phyloP scores from a whole-genome alignment of 2,797 vertebrate genomes.

The Oophaga sylvatica region DNA sequence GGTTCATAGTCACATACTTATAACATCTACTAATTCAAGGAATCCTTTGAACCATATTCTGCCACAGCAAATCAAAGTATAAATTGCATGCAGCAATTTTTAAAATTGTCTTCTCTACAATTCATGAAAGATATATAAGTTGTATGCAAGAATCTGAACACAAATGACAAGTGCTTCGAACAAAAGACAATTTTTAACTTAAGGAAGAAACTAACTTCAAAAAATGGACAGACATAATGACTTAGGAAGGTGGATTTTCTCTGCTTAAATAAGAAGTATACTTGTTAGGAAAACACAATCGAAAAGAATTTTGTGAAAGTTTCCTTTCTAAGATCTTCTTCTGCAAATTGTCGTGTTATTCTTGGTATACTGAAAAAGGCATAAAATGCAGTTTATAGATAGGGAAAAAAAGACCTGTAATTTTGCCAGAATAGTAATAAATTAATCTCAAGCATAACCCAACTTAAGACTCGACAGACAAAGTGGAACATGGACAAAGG shows the following conservation, averaged over 20 bases:
- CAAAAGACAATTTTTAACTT: not conserved
- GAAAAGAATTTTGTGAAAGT: not conserved
- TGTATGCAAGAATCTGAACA: constrained; percentile 19
- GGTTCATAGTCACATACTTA: not conserved
- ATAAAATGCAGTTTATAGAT: not conserved
- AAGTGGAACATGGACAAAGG: not conserved
- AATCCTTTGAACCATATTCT: constrained; percentile 34
- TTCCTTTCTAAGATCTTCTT: not conserved
- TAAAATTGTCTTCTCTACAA: constrained; percentile 31
- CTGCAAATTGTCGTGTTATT: not conserved
- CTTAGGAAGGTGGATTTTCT: not conserved
- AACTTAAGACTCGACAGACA: not conserved
- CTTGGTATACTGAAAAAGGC: not conserved
- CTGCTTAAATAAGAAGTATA: not conserved
- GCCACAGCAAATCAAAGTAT: constrained; percentile 28
- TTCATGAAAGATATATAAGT: constrained; percentile 24
- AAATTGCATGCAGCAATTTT: constrained; percentile 27
- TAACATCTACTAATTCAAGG: constrained; percentile 27
- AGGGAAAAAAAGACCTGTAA: not conserved
- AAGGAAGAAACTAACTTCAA: constrained; percentile 6
- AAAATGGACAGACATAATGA: constrained; percentile 59
- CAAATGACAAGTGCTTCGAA: not conserved
- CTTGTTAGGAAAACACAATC: not conserved
- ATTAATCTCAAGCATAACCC: not conserved
- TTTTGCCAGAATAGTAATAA: not conserved